Base-by-base conservation (phyloP, 2,113 vertebrate genomes). In the Corythoichthys intestinalis region DNA sequence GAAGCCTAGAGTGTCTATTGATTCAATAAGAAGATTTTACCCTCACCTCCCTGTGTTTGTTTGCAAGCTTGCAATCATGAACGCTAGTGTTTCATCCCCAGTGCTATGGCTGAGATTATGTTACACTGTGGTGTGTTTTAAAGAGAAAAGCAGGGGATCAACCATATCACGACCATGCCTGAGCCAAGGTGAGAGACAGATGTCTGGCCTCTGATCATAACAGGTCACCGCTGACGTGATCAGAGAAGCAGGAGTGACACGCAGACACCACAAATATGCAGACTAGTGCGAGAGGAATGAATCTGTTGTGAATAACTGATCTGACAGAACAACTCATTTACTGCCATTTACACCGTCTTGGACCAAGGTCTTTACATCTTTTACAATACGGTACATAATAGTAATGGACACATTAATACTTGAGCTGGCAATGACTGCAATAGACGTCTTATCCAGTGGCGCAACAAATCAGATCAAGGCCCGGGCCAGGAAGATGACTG, bases 11-110 rank as follows among this genome's bases (percentile, higher is more conserved):
- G 41, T 72, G 80, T 74, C 76, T 70, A 67, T 59, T 69, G 71
- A 78, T 77, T 75, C 65, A 78, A 28, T 28, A 75, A 79, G 63
- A 79, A 72, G 54, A 57, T 37, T 62, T 69, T 46, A 53, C 11
- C 41, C 17, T 20, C 38, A 49, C 61, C 10, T 58, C 17, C 50
- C 49, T 79, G 10, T 34, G 34, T 73, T 35, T 57, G 44, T 64
- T 58, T 54, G 69, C 66, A 67, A 39, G 64, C 44, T 60, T 47
- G 13, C 1, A 17, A 35, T 68, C 48, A 41, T 17, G 14, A 67
- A 62, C 20, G n/a, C n/a, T 20, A 49, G 37, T 28, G 28, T 70
- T 61, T 56, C 44, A 58, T 34, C 17, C 15, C 20, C 3, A 10
- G 63, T 59, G 50, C 54, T 56, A n/a, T 73, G 54, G 66, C 35